Evolutionary conservation across 2,888 invertebrate species (phyloP).

Genomic region (Machimus rusticus): DNA sequence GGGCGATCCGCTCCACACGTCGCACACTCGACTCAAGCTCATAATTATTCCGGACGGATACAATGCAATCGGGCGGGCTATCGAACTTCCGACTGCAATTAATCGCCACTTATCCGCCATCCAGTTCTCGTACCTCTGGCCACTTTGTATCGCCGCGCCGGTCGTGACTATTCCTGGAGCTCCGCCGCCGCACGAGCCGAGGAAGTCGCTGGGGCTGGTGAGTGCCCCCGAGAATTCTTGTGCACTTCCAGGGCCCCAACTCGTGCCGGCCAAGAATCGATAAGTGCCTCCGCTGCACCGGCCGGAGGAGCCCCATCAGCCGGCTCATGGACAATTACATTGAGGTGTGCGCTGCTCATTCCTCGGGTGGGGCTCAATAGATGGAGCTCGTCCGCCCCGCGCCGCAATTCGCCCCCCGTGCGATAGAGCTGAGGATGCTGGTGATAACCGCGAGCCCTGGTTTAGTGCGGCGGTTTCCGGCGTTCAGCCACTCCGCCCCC

Average conservation of each 20-base stretch:
- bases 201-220: background rate
- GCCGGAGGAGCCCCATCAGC: background rate
- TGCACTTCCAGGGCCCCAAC: background rate
- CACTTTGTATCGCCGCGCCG: background rate
- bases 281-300: background rate
- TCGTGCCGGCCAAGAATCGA: background rate
- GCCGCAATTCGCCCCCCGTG: background rate
- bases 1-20: background rate
- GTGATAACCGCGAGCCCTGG: background rate
- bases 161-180: background rate
- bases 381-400: background rate
- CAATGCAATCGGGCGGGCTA: background rate
- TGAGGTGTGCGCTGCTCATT: background rate
- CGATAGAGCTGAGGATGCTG: background rate
- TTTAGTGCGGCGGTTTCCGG: slow-evolving; percentile 12
- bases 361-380: background rate
- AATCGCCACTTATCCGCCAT: slow-evolving; percentile 29
- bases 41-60: slow-evolving; percentile 21
- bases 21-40: background rate
- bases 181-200: background rate
- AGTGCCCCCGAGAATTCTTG: background rate
- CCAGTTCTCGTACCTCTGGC: background rate
- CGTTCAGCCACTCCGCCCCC: background rate
- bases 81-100: slow-evolving; percentile 20
- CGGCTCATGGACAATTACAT: background rate